These are phyloP conservation scores for Pammene aurita DNA, from an alignment of 2,888 invertebrate species.

Conservation along the genomic window DNA sequence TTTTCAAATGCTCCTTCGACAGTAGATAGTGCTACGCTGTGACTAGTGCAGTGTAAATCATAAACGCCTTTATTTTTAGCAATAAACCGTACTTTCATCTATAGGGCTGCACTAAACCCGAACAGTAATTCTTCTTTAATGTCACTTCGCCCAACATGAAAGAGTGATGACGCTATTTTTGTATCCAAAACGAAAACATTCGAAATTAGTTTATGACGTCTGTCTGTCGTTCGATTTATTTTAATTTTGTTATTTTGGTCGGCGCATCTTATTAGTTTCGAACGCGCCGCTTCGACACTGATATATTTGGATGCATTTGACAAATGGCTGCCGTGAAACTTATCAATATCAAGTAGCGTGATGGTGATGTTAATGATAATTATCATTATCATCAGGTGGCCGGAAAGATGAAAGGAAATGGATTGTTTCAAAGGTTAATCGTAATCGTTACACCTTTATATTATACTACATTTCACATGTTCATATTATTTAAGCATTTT, in stretches of 20 bases:
- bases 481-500: conserved; percentile 1
- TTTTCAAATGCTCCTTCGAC: conserved; percentile 21
- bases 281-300: conserved; percentile 73
- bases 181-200: conserved; percentile 81
- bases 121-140: conserved; percentile 78
- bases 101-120: conserved; percentile 71
- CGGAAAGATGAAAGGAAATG: conserved; percentile 7
- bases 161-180: conserved; percentile 81
- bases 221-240: conserved; percentile 83
- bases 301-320: conserved; percentile 71
- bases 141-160: conserved; percentile 80
- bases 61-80: conserved; percentile 71
- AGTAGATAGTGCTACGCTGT: conserved; percentile 63
- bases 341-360: conserved; percentile 27
- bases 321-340: conserved; percentile 51
- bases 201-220: conserved; percentile 84
- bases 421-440: conserved; percentile 20
- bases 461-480: background rate
- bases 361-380: conserved; percentile 47
- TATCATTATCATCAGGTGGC: conserved; percentile 21
- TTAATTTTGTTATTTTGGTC: conserved; percentile 82
- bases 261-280: conserved; percentile 73
- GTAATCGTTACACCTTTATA: conserved; percentile 2
- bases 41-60: conserved; percentile 70
- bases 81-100: conserved; percentile 73